phyloP scores from a whole-genome alignment of 2,113 vertebrate species.

The Podilymbus podiceps region DNA sequence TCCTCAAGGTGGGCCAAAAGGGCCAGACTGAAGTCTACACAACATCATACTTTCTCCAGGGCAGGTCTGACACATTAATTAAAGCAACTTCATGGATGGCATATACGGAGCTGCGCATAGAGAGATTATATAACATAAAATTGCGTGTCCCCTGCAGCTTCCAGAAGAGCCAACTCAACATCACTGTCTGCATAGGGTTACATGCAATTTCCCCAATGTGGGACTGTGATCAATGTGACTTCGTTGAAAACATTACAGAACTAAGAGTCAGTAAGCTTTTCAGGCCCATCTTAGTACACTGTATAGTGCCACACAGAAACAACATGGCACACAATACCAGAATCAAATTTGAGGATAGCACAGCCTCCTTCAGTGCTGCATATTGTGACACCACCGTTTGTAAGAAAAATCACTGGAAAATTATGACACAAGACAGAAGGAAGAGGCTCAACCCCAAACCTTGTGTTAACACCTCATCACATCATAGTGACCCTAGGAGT shows the following conservation, averaged over 20 bases:
- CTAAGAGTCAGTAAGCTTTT: background rate
- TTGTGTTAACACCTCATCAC: background rate
- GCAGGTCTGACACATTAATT: background rate
- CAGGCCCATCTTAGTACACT: background rate
- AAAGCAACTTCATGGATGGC: background rate
- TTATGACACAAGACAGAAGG: background rate
- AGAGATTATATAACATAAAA: background rate
- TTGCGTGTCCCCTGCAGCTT: background rate
- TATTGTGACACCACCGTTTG: background rate
- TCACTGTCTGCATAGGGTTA: background rate
- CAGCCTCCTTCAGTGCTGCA: background rate
- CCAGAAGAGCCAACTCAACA: background rate
- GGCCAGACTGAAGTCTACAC: background rate
- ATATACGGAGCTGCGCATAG: background rate
- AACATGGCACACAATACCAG: background rate
- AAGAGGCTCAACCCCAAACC: background rate
- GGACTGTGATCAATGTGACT: background rate
- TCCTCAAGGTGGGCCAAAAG: background rate
- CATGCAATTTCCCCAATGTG: background rate
- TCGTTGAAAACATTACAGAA: background rate
- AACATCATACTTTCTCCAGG: background rate
- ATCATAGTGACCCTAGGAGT: background rate
- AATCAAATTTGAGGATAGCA: background rate
- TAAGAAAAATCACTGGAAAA: background rate
- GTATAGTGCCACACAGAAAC: background rate